phyloP scores from a whole-genome alignment of 2,797 vertebrate genomes.

The Moxostoma hubbsi region DNA sequence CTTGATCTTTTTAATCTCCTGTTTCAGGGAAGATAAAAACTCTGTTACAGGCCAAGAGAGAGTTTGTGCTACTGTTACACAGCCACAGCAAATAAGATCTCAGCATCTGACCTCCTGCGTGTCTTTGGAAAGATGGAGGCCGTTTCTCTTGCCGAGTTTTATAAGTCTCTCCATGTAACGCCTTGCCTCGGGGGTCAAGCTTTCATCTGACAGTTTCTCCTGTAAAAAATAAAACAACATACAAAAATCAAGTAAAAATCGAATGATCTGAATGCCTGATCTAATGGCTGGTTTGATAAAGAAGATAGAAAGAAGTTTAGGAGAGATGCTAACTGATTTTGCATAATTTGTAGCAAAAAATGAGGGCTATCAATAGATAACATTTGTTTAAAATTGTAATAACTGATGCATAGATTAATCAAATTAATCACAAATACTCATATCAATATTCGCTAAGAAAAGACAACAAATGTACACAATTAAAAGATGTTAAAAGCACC shows the following conservation, averaged over 20 bases:
- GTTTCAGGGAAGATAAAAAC: slow-evolving; percentile 33
- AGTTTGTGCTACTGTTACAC: background rate
- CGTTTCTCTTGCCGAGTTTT: slow-evolving; percentile 88
- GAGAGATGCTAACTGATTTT: background rate
- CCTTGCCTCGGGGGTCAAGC: slow-evolving; percentile 79
- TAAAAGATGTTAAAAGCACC: no score
- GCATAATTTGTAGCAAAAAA: background rate
- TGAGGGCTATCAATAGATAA: no score
- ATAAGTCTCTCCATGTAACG: slow-evolving; percentile 91
- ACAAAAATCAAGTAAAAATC: background rate
- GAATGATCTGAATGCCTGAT: background rate
- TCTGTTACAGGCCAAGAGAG: background rate
- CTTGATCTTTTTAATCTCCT: slow-evolving; percentile 96
- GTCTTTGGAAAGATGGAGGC: slow-evolving; percentile 87
- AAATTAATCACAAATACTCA: no score
- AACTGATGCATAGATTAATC: no score
- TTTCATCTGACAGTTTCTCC: slow-evolving; percentile 76
- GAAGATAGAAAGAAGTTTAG: background rate
- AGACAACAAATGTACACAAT: no score
- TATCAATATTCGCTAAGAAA: no score
- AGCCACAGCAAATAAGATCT: background rate
- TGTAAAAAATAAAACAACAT: slow-evolving; percentile 57
- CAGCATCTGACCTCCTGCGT: slow-evolving; percentile 83
- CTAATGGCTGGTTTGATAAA: background rate
- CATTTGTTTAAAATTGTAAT: no score